Base-by-base conservation (phyloP, 2,797 vertebrate species). In the Cirrhinus molitorella region DNA sequence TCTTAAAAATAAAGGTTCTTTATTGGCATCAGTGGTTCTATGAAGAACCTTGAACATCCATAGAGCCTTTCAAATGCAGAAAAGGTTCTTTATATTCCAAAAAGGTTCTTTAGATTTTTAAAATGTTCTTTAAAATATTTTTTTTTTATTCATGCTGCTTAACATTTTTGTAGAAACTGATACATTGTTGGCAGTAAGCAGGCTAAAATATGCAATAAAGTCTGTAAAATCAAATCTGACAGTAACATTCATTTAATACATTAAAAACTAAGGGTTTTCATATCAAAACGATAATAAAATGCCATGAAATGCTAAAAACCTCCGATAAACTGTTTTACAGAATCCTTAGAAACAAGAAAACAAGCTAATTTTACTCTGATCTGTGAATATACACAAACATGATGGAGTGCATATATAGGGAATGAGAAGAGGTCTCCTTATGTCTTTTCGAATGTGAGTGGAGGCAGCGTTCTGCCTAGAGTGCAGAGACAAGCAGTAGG, bases 401-500 rank as follows among this genome's bases (percentile, higher is more conserved):
- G 19, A 75, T 28, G 17, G 19, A 70, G 34, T 73, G 57, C 21
- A 45, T 34, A 4, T 34, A 34, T 43, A 78, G 59, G 59, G 11
- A 25, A 28, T 51, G 34, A 59, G 43, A n/a, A 72, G 47, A n/a
- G 31, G 51, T 67, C 67, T 79, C 59, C 16, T 53, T 11, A 0
- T n/a, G 43, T n/a, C 43, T 82, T 65, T 14, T 14, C 49, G 59
- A 80, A 25, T 70, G 43, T 45, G 45, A 67, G 28, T 6, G 17
- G 65, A 65, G 65, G 78, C 70, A 61, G 25, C 25, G 21, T 10
- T 75, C n/a, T 23, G 47, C n/a, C n/a, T 13, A 34, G 37, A 31
- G 63, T 43, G 14, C 45, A 66, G 63, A 34, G 66, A 53, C 3
- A 16, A 65, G 79, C 79, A 67, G 78, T 72, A 47, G 79, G 82